Evolutionary conservation across 2,797 vertebrate species (phyloP).

Genomic region (Hydrolagus colliei): DNA sequence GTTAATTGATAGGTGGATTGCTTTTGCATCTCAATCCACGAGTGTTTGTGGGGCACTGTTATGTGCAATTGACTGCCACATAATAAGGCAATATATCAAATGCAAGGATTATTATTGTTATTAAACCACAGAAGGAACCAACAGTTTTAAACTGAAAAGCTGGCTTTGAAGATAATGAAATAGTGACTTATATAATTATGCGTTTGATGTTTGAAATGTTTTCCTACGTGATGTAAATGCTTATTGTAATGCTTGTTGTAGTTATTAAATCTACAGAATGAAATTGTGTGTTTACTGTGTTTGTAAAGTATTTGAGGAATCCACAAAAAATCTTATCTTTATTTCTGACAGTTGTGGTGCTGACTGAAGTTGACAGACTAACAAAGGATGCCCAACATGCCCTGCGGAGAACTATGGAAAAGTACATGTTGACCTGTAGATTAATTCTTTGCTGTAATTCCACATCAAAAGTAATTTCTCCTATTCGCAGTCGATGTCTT

Average conservation of each 20-base stretch:
- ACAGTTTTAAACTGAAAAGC: background rate
- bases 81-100: too few species aligned
- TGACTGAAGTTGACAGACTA: slow-evolving; percentile 91
- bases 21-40: too few species aligned
- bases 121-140: background rate
- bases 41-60: too few species aligned
- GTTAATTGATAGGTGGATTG: too few species aligned
- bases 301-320: background rate
- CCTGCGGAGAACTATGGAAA: slow-evolving; percentile 93
- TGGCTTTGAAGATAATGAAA: background rate
- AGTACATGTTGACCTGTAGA: slow-evolving; percentile 90
- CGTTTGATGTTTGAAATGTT: background rate
- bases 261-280: too few species aligned
- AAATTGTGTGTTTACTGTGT: background rate
- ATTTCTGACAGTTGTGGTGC: slow-evolving; percentile 71
- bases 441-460: slow-evolving; percentile 90
- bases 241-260: background rate
- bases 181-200: too few species aligned
- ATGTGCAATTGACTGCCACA: too few species aligned
- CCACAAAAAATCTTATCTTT: slow-evolving; percentile 6
- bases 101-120: background rate
- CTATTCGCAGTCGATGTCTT: slow-evolving; percentile 88
- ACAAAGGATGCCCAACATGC: slow-evolving; percentile 95
- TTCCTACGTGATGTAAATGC: background rate
- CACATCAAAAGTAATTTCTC: slow-evolving; percentile 87